Conservation (phyloP, 2,797 vertebrate species). For the Rousettus madagascariensis region DNA sequence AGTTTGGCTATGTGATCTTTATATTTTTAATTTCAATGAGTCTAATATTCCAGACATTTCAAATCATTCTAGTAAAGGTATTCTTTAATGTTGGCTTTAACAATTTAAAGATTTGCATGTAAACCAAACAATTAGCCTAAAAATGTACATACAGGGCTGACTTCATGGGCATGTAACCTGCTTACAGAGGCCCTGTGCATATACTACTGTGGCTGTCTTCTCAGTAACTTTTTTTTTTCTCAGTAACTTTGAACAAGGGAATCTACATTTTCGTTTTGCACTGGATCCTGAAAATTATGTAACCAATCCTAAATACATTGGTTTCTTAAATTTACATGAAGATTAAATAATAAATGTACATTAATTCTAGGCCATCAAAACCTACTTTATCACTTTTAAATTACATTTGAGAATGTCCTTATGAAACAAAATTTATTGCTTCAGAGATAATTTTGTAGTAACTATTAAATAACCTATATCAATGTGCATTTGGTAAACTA, state of each 20-base stretch:
- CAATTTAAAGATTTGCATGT: background rate
- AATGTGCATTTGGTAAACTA: background rate
- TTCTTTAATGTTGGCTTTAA: background rate
- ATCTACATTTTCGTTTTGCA: background rate
- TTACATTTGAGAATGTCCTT: background rate
- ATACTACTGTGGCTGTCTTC: background rate
- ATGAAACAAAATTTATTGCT: background rate
- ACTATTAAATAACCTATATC: background rate
- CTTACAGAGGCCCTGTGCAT: accelerated
- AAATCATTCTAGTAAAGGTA: background rate
- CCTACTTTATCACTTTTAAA: background rate
- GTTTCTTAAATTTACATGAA: slow-evolving; percentile 9
- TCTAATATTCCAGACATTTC: background rate
- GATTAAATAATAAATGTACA: slow-evolving; percentile 26
- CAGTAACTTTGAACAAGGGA: background rate
- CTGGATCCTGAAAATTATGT: background rate
- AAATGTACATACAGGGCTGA: background rate
- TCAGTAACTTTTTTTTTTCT: background rate
- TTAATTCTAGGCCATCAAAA: background rate
- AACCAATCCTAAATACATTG: background rate
- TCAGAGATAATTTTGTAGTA: background rate
- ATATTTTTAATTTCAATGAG: background rate
- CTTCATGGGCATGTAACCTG: background rate
- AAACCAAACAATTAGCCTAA: background rate
- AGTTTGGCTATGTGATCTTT: background rate